Conservation (phyloP, 2,797 vertebrate species). For the Enteromius fasciolatus region DNA sequence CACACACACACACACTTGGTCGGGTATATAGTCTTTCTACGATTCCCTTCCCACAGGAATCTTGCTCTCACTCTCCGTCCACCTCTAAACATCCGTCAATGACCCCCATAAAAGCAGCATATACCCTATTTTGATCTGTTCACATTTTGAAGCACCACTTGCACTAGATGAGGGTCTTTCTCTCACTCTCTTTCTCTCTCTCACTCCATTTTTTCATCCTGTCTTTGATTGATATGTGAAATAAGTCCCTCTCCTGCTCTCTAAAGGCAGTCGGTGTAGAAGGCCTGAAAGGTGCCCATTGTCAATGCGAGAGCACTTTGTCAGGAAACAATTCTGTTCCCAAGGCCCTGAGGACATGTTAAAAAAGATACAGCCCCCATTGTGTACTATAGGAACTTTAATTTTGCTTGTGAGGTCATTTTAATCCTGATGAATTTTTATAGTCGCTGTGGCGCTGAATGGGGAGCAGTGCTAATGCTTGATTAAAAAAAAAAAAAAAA, state of each 20-base stretch:
- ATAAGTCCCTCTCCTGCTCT: constrained; percentile 79
- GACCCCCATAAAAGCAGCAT: constrained; percentile 72
- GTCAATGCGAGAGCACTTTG: constrained; percentile 81
- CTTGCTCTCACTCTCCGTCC: constrained; percentile 60
- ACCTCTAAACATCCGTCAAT: constrained; percentile 63
- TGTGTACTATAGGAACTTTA: constrained; percentile 82
- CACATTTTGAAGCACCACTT: constrained; percentile 76
- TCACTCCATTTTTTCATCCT: constrained; percentile 46
- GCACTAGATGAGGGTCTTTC: constrained; percentile 69
- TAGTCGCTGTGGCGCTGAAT: constrained; percentile 81
- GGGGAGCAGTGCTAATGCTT: constrained; percentile 77
- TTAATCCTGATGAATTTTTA: constrained; percentile 89
- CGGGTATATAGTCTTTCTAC: constrained; percentile 32
- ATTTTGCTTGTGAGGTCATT: constrained; percentile 87
- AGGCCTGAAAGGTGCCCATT: constrained; percentile 85
- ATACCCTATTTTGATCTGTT: constrained; percentile 74
- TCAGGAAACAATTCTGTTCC: constrained; percentile 85
- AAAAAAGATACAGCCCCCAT: constrained; percentile 83
- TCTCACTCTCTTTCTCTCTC: constrained; percentile 49
- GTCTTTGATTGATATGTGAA: constrained; percentile 87
- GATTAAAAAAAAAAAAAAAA: constrained; percentile 59
- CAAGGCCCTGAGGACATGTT: constrained; percentile 81
- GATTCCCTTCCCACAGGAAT: constrained; percentile 45
- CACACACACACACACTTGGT: constrained; percentile 41
- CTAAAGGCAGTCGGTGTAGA: constrained; percentile 80